Evolutionary conservation across 2,113 vertebrate species (phyloP).

Genomic region (Cyphomyrus plagiostoma): DNA sequence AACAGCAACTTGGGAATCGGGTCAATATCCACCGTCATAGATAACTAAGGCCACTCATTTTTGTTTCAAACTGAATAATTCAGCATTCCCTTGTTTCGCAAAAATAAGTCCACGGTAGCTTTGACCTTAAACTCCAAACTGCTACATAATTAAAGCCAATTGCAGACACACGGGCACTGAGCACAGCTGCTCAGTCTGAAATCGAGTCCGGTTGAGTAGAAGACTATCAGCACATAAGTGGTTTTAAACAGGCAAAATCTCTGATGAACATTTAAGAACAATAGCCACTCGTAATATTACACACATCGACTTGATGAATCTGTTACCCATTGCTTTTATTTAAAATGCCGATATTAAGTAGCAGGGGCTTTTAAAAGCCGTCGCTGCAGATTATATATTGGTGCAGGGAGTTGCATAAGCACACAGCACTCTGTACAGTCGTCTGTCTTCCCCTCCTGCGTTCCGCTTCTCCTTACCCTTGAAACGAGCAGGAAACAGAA

Average conservation of each 20-base stretch:
- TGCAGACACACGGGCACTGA: not conserved
- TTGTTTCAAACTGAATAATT: not conserved
- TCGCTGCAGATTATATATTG: not conserved
- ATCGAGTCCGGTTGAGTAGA: not conserved
- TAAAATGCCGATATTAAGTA: not conserved
- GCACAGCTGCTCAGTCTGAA: not conserved
- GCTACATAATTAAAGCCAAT: not conserved
- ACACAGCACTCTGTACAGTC: not conserved
- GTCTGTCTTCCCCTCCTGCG: not conserved
- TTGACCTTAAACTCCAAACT: not conserved
- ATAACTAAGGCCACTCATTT: not conserved
- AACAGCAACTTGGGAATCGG: not conserved
- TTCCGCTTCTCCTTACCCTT: not conserved
- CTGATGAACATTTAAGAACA: not conserved
- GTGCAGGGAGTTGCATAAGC: not conserved
- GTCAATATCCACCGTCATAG: not conserved
- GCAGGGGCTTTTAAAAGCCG: not conserved
- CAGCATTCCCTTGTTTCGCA: not conserved
- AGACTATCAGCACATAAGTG: not conserved
- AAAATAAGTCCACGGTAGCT: not conserved
- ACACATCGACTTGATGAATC: not conserved
- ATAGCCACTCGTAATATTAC: not conserved
- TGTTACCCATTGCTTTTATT: not conserved
- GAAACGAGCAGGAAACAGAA: not conserved
- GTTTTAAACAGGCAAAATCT: not conserved